Evolutionary conservation across 2,888 invertebrate genomes (phyloP).

Genomic region (Galerucella nymphaeae): DNA sequence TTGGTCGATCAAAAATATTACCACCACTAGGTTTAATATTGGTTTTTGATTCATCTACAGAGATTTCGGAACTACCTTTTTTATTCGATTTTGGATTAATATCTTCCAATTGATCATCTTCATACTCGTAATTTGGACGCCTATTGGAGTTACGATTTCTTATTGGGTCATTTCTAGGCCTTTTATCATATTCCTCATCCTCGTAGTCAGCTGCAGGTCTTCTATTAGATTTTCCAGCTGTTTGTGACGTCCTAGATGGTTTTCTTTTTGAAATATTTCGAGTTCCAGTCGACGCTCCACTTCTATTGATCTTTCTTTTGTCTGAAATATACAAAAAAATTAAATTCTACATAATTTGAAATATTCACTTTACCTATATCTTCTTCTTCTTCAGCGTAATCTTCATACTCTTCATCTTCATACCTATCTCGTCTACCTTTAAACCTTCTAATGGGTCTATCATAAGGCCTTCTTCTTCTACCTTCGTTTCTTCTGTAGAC

Average conservation of each 20-base stretch:
- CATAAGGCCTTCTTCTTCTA: constrained; percentile 53
- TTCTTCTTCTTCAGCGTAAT: constrained; percentile 43
- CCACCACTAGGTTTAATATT: constrained; percentile 74
- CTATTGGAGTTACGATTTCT: constrained; percentile 31
- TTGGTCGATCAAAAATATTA: constrained; percentile 78
- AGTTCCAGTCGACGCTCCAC: constrained; percentile 10
- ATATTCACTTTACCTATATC: constrained; percentile 27
- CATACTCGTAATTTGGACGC: constrained; percentile 63
- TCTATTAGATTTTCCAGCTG: constrained; percentile 41
- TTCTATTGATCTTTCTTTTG: constrained; percentile 33
- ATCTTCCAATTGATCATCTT: constrained; percentile 52
- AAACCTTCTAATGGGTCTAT: constrained; percentile 49
- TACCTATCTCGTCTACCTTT: constrained; percentile 51
- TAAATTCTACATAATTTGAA: not conserved
- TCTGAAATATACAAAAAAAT: constrained; percentile 37
- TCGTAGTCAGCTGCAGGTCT: constrained; percentile 63
- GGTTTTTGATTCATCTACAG: constrained; percentile 50
- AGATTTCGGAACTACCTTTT: constrained; percentile 33
- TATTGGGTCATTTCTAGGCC: constrained; percentile 16
- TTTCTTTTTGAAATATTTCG: constrained; percentile 18
- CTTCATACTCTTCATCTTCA: constrained; percentile 56
- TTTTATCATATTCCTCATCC: constrained; percentile 53
- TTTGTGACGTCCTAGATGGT: constrained; percentile 38
- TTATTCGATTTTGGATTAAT: constrained; percentile 49
- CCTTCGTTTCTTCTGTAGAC: constrained; percentile 48